Evolutionary conservation across 1,140 invertebrate genomes (phyloP).

Genomic region (Chionoecetes opilio): DNA sequence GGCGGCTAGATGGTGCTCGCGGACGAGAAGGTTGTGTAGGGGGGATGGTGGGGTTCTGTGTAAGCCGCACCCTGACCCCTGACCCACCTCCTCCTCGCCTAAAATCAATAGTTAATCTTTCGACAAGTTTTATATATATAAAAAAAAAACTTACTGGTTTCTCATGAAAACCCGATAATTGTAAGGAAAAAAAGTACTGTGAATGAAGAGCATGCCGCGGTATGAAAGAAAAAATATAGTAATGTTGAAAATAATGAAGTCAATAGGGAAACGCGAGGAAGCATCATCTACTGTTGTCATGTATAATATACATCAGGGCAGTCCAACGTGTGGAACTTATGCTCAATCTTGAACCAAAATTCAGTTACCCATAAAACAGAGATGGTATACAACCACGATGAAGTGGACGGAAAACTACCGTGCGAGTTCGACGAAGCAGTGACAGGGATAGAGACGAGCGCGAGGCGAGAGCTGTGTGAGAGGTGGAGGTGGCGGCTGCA

Average conservation of each 20-base stretch:
- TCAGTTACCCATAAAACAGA: neutral
- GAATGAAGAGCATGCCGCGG: too few species aligned
- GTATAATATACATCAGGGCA: neutral
- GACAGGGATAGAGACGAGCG: constrained; percentile 16
- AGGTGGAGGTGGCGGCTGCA: constrained; percentile 33
- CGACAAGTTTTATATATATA: neutral
- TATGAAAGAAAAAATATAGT: neutral
- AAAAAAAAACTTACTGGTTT: neutral
- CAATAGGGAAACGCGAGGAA: neutral
- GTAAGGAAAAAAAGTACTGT: too few species aligned
- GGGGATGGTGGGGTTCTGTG: neutral
- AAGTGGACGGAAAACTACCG: neutral
- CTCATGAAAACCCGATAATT: neutral
- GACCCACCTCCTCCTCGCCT: constrained; percentile 30
- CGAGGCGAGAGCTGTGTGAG: neutral
- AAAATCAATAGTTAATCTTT: constrained; percentile 60
- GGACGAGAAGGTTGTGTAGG: neutral
- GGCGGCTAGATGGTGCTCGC: neutral
- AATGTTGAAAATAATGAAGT: neutral
- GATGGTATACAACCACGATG: neutral
- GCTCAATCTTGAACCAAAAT: neutral
- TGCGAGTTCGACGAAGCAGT: constrained; percentile 45
- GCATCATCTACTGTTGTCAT: neutral
- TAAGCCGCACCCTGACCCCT: constrained; percentile 42
- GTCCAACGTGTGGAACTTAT: neutral